Percentiles rank a stretch among this genome's conserved stretches.
Conservation (phyloP, 2,113 vertebrate genomes). For the Neofelis nebulosa region DNA sequence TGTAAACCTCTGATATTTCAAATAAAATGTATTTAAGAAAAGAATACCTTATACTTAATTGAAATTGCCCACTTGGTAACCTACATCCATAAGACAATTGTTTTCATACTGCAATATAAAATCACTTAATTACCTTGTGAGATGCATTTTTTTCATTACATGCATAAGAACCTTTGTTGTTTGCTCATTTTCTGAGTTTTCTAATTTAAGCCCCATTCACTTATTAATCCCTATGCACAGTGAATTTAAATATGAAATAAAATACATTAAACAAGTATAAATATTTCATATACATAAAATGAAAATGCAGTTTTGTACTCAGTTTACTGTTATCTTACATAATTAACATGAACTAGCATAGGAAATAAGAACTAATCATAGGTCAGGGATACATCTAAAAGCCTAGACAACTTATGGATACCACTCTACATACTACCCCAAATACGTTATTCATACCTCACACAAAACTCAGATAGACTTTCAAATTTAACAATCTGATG, state of each 20-base stretch:
- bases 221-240: constrained; percentile 57
- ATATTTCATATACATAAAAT: constrained; percentile 64
- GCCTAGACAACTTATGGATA: too few relatives aligned
- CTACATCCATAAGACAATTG: background rate
- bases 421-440: background rate
- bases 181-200: constrained; percentile 56
- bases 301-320: constrained; percentile 15
- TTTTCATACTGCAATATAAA: background rate
- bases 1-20: background rate
- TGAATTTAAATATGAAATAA: constrained; percentile 59
- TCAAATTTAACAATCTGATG: background rate
- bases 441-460: background rate
- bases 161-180: constrained; percentile 10
- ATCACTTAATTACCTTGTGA: constrained; percentile 21
- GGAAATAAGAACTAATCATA: background rate
- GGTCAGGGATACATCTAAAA: background rate
- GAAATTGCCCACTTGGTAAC: background rate
- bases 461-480: background rate
- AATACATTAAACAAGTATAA: constrained; percentile 59
- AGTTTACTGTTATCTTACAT: background rate
- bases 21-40: background rate
- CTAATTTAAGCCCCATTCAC: constrained; percentile 62
- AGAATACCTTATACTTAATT: background rate
- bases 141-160: background rate
- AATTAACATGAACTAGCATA: background rate